Evolutionary conservation across 2,113 vertebrate species (phyloP).

Genomic region (Lethenteron reissneri): DNA sequence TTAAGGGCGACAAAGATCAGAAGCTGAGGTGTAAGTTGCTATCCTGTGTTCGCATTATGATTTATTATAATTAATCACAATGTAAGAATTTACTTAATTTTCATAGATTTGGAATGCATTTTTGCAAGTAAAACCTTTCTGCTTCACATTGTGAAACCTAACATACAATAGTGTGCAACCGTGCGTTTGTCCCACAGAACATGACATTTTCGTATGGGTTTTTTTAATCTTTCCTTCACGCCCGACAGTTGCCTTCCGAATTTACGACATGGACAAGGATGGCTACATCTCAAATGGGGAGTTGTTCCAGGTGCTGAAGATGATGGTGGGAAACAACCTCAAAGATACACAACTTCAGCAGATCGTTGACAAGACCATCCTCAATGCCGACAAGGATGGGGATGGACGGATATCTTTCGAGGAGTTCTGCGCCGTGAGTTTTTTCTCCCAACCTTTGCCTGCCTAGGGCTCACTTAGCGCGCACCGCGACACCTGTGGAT

Average conservation of each 20-base stretch:
- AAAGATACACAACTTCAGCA: slow-evolving; percentile 5
- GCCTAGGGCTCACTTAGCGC: background rate
- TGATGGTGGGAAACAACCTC: slow-evolving; percentile 7
- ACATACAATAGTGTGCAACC: no score
- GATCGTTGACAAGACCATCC: slow-evolving; percentile 6
- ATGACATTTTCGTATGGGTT: background rate
- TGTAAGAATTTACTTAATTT: no score
- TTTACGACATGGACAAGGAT: slow-evolving; percentile 4
- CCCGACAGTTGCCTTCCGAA: slow-evolving; percentile 3
- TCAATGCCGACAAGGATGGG: slow-evolving; percentile 4
- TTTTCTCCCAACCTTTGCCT: background rate
- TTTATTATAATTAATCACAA: no score
- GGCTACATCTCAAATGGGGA: slow-evolving; percentile 5
- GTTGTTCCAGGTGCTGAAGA: slow-evolving; percentile 1
- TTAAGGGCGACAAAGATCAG: slow-evolving; percentile 3
- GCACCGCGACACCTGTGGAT: background rate
- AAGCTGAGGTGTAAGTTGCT: slow-evolving; percentile 1
- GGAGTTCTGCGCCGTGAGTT: slow-evolving; percentile 1
- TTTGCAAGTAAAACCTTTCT: no score
- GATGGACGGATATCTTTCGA: slow-evolving; percentile 5
- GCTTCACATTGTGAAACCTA: no score
- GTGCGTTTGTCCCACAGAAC: background rate
- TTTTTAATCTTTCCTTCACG: background rate
- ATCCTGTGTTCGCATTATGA: background rate
- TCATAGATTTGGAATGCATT: no score